Percentiles rank a stretch among this genome's conserved stretches.
Evolutionary conservation across 2,113 vertebrate genomes (phyloP).

Genomic region (Capricornis sumatraensis): DNA sequence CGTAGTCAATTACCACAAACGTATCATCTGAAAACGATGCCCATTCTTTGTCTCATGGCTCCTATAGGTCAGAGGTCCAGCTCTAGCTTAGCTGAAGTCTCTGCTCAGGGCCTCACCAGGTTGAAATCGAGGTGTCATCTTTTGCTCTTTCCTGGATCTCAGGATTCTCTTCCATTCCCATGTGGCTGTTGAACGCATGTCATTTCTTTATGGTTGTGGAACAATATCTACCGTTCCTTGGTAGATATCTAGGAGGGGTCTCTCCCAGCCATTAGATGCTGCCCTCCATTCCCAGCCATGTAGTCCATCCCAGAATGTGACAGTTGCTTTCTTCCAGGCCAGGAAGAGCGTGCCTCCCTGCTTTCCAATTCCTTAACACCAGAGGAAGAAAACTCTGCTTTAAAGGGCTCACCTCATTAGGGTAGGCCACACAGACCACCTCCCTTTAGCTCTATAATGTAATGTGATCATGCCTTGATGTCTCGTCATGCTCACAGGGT

Average conservation of each 20-base stretch:
- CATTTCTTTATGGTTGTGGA: not conserved
- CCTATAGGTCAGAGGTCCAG: not conserved
- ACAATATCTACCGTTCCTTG: not conserved
- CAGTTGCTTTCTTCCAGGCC: not conserved
- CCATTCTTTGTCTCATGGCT: not conserved
- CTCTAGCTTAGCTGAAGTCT: not conserved
- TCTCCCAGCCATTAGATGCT: not conserved
- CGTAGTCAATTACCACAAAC: not conserved
- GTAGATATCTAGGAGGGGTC: not conserved
- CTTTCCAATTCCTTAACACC: not conserved
- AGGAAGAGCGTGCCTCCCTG: not conserved
- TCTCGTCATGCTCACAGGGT: not conserved
- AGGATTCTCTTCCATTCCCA: not conserved
- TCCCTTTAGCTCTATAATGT: not conserved
- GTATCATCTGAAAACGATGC: not conserved
- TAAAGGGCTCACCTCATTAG: not conserved
- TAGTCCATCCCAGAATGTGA: too few species aligned
- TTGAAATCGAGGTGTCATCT: not conserved
- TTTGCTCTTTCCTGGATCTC: not conserved
- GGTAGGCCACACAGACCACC: not conserved
- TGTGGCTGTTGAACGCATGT: not conserved
- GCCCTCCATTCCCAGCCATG: accelerated
- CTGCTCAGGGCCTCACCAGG: not conserved
- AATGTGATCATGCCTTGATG: not conserved
- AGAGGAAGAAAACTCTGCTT: not conserved